Base-by-base conservation (phyloP, 2,113 vertebrate genomes). In the Rissa tridactyla region DNA sequence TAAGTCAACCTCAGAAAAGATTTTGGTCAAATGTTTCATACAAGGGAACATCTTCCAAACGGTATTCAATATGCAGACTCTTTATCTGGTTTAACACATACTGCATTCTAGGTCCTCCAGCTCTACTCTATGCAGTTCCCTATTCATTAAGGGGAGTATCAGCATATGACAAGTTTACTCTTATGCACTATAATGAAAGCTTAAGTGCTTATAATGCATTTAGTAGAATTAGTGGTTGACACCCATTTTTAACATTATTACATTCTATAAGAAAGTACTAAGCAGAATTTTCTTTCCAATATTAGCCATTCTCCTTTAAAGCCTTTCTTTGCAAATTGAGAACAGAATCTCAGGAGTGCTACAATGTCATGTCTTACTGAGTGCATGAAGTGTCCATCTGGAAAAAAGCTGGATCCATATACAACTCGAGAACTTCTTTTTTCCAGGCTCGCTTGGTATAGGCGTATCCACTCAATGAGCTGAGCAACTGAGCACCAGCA, bases 401-500 rank as follows among this genome's bases (percentile, higher is more conserved):
- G 96, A 99, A 99, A 97, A 99, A 99, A 29, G 99, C 94, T 5
- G 99, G 99, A 95, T 99, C 99, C 99, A 99, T 98, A 89, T 98
- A 99, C 70, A 99, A 94, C 29, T 99, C 99, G 36, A 99, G 98
- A 83, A 98, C 99, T 82, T 99, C 99, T 90, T 99, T 99, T 94
- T 98, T 99, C 99, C 99, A 99, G 65, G 99, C 99, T 44, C 99
- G 96, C 86, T 99, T 99, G 36, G 99, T 99, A 47, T 99, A 99
- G 78, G 99, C 99, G 0, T 99, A 99, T n/a, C 99, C 99, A 44
- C 99, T 99, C 66, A 99, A 98, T 60, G 98, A 99, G 97, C 99
- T 99, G 88, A 99, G 98, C 82, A 99, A 98, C 98, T 99, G 99
- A 75, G 99, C 97, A 2, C 99, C 97, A 1, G 99, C 99, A 87